Evolutionary conservation across 2,888 invertebrate species (phyloP), one percentile per base, ranked within the genome.

Genomic region (Volucella bombylans): DNA sequence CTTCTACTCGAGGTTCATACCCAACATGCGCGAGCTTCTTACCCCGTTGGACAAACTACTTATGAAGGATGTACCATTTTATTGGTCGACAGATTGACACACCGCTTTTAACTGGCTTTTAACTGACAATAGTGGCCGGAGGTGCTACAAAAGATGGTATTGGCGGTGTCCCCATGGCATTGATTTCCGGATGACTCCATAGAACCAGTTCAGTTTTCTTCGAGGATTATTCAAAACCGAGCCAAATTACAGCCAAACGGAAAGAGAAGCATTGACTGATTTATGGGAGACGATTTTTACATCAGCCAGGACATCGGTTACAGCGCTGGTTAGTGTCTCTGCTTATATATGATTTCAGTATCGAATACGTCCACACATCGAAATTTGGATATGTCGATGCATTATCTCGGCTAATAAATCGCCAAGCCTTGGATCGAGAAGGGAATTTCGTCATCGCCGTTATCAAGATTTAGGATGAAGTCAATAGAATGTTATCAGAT

Each of bases 231-330:
- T 87, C 15, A 49, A 45, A 39, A 82, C 89, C 10, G 89, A 91
- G 82, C 81, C 86, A 47, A 88, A 88, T 45, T 90, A 90, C 82
- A 86, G 89, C 14, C 89, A 90, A 82, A 87, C 89, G 8, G 89
- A 90, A 67, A 87, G 88, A 82, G 90, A 90, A 86, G 90, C 89
- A 57, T 86, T 89, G 14, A 88, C 18, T 18, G 18, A 18, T 2
- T 18, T 18, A 18, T 18, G 18, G 18, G 18, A 18, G 2, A 18
- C 1, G 18, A 1, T 18, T 18, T 18, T 18, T 18, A 1, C 2
- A 18, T 2, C 2, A 2, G 18, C 2, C 18, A 18, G 2, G 2
- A 18, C 1, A 18, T 1, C 18, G 2, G 2, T 18, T 18, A 2
- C 18, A 18, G 18, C 2, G 18, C 80, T 91, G 88, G 88, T 90